phyloP scores from a whole-genome alignment of 2,888 invertebrate species.

The Amiota communis region DNA sequence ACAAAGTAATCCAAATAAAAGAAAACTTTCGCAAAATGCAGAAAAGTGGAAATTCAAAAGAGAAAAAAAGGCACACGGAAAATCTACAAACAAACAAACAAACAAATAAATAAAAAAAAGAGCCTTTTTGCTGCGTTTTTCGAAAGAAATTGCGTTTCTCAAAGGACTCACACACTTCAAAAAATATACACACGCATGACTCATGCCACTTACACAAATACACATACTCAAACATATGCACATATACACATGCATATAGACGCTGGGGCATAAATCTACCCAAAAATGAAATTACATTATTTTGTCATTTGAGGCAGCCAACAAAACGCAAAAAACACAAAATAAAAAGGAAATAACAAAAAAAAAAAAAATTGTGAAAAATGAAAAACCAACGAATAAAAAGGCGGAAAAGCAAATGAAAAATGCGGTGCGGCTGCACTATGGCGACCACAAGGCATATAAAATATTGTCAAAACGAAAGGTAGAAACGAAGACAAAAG shows the following conservation, averaged over 20 bases:
- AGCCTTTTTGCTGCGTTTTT: constrained; percentile 51
- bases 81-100: neutral
- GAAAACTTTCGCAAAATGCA: neutral
- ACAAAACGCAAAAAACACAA: constrained; percentile 2
- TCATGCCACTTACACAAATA: constrained; percentile 32
- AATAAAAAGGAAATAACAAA: neutral
- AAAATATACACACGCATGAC: constrained; percentile 24
- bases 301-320: constrained; percentile 56
- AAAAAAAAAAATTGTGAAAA: neutral
- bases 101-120: neutral
- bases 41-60: neutral
- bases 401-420: constrained; percentile 16
- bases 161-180: constrained; percentile 34
- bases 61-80: constrained; percentile 42
- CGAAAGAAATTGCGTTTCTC: constrained; percentile 29
- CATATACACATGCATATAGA: constrained; percentile 46
- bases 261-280: constrained; percentile 59
- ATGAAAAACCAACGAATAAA: neutral
- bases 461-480: constrained; percentile 61
- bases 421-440: constrained; percentile 50
- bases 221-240: neutral
- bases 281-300: constrained; percentile 62
- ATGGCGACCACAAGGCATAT: constrained; percentile 58
- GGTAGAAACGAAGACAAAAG: neutral
- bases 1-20: constrained; percentile 21